phyloP scores from a whole-genome alignment of 2,797 vertebrate genomes.

The Cryptoblepharus egeriae region DNA sequence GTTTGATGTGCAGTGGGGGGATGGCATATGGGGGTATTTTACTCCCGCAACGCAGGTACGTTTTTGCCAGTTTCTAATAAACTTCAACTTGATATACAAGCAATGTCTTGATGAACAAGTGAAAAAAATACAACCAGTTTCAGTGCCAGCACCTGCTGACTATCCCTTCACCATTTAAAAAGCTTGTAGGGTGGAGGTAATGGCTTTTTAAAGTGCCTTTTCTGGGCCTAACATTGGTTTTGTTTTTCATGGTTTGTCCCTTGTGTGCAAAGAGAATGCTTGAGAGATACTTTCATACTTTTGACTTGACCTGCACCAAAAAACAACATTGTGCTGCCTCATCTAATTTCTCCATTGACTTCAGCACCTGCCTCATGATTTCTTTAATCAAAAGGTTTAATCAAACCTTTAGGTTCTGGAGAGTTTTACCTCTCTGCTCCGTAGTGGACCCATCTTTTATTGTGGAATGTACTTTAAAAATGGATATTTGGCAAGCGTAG shows the following conservation, averaged over 20 bases:
- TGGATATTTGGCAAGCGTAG: background rate
- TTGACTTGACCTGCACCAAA: too few relatives aligned
- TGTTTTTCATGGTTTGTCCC: background rate
- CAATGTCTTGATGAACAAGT: too few relatives aligned
- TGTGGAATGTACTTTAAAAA: constrained; percentile 9
- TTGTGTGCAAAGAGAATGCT: background rate
- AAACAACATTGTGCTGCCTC: too few relatives aligned
- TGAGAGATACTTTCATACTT: background rate
- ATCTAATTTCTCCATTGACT: background rate
- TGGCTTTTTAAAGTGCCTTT: background rate
- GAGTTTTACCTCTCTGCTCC: background rate
- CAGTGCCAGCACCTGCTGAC: too few relatives aligned
- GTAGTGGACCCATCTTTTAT: background rate
- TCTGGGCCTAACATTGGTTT: background rate
- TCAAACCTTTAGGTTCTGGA: background rate
- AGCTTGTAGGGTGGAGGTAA: background rate
- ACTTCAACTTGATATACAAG: too few relatives aligned
- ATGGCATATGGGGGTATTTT: too few relatives aligned
- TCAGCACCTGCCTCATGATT: background rate
- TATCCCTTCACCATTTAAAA: background rate
- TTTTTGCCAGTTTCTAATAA: too few relatives aligned
- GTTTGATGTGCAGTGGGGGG: too few relatives aligned
- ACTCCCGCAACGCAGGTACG: too few relatives aligned
- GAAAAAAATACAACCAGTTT: too few relatives aligned
- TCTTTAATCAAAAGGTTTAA: background rate